Evolutionary conservation across 2,888 invertebrate genomes (phyloP).

Genomic region (Hyalella azteca): DNA sequence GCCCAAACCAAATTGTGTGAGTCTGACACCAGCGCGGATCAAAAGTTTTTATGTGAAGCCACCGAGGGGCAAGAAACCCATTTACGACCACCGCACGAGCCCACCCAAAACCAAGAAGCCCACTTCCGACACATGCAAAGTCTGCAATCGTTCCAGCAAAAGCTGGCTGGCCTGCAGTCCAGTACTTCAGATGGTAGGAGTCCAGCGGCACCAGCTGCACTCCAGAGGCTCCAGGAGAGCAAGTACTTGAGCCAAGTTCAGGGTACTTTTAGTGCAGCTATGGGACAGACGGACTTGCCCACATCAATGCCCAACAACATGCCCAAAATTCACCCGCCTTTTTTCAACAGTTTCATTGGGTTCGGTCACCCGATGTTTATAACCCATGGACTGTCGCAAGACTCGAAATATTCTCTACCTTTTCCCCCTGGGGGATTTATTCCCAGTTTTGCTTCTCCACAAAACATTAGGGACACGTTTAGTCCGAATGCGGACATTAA

Average conservation of each 20-base stretch:
- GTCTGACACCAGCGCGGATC: not conserved
- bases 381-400: not conserved
- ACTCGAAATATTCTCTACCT: not conserved
- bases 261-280: slow-evolving; percentile 6
- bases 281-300: not conserved
- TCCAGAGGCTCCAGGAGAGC: not conserved
- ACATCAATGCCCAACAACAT: not conserved
- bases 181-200: too few relatives aligned
- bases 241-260: slow-evolving; percentile 28
- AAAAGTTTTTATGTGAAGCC: too few relatives aligned
- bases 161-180: not conserved
- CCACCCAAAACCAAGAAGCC: not conserved
- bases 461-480: not conserved
- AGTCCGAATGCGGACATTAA: not conserved
- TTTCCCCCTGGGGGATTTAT: not conserved
- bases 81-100: not conserved
- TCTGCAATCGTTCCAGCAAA: not conserved
- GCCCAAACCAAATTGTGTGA: not conserved
- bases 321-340: slow-evolving; percentile 4
- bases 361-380: slow-evolving; percentile 3
- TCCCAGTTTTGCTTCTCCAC: not conserved
- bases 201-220: too few relatives aligned
- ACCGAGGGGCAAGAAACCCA: too few relatives aligned
- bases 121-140: not conserved
- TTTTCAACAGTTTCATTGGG: slow-evolving; percentile 6